A percentile compares a stretch with the other conserved stretches of the same genome.
Conservation (phyloP, 2,113 vertebrate species). For the Mus pahari region DNA sequence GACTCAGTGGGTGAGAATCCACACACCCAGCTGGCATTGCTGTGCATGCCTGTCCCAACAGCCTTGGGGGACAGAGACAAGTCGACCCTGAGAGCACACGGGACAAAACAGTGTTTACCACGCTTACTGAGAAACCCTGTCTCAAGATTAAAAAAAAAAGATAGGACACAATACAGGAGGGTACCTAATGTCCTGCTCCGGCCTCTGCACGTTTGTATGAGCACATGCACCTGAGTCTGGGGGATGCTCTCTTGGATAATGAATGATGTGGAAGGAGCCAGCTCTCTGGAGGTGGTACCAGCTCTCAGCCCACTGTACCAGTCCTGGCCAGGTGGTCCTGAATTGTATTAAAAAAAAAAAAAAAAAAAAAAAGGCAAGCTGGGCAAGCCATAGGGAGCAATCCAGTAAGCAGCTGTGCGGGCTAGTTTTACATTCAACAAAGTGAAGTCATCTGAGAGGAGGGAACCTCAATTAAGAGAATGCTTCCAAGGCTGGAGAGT, state of each 20-base stretch:
- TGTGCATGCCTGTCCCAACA: too few relatives aligned
- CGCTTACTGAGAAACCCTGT: background rate
- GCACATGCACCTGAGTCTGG: background rate
- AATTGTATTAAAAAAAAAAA: too few relatives aligned
- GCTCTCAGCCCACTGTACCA: too few relatives aligned
- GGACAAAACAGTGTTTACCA: too few relatives aligned
- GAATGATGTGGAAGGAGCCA: background rate
- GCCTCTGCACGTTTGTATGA: background rate
- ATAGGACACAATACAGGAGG: background rate
- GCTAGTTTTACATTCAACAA: background rate
- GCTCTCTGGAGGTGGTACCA: background rate
- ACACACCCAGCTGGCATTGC: background rate
- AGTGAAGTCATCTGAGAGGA: background rate
- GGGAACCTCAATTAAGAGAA: background rate
- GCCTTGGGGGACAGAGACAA: too few relatives aligned
- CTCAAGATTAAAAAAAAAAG: background rate
- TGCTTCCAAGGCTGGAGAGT: too few relatives aligned
- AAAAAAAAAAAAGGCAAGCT: background rate
- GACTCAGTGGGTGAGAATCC: background rate
- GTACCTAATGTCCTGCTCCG: background rate
- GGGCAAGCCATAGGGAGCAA: background rate
- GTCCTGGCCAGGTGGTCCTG: background rate
- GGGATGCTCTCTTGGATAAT: background rate
- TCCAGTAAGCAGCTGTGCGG: background rate
- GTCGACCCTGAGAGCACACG: background rate